These are phyloP conservation scores for Aythya baeri DNA, from an alignment of 2,113 vertebrate genomes.

Conservation along the genomic window DNA sequence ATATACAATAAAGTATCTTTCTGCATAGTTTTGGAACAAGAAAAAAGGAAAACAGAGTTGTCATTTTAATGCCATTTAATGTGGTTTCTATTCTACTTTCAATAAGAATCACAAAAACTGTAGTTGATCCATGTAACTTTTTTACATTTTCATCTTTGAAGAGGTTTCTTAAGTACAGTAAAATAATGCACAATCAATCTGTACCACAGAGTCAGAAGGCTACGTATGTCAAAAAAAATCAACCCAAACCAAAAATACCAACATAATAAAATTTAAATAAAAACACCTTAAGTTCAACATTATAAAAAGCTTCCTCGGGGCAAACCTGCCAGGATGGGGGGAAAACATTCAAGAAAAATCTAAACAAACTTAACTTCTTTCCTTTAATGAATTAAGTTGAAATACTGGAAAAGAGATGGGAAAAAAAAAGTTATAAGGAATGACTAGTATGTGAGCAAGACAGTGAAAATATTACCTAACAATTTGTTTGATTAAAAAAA, in stretches of 20 bases:
- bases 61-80: not conserved
- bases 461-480: not conserved
- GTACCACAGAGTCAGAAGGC: not conserved
- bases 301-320: not conserved
- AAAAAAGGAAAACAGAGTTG: conserved; percentile 9
- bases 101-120: not conserved
- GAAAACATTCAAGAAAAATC: not conserved
- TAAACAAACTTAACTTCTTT: not conserved
- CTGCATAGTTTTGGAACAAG: not conserved
- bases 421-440: not conserved
- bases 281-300: not conserved
- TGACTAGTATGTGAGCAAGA: not conserved
- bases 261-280: not conserved
- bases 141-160: not conserved
- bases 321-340: not conserved
- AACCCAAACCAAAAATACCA: not conserved
- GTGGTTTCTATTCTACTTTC: conserved; percentile 20
- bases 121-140: not conserved
- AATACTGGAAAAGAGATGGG: not conserved
- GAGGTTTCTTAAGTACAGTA: not conserved
- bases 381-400: not conserved
- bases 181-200: not conserved
- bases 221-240: not conserved
- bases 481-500: not conserved
- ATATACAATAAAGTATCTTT: not conserved